phyloP scores from a whole-genome alignment of 1,140 invertebrate genomes.

The Rhagoletis zephyria region DNA sequence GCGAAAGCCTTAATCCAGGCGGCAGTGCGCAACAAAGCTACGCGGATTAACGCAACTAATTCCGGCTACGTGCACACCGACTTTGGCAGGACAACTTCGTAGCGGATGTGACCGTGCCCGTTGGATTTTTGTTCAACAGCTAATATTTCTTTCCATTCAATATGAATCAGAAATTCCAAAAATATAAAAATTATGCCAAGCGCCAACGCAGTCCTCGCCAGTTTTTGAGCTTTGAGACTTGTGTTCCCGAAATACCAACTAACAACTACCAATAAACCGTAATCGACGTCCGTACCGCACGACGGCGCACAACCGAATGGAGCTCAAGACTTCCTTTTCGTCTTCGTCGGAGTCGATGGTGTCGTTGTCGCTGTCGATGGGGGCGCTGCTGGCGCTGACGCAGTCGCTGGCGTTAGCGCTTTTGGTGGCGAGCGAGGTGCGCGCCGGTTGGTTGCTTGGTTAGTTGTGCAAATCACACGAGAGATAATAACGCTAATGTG shows the following conservation, averaged over 20 bases:
- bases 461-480: constrained; percentile 52
- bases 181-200: not conserved
- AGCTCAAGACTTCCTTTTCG: constrained; percentile 60
- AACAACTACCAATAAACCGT: constrained; percentile 63
- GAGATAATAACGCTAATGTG: constrained; percentile 32
- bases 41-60: constrained; percentile 22
- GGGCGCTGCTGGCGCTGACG: not conserved
- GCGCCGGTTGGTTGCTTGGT: not conserved
- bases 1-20: not conserved
- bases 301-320: constrained; percentile 71
- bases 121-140: not conserved
- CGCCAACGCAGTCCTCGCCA: constrained; percentile 25
- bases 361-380: not conserved
- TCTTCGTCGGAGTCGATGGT: constrained; percentile 34
- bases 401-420: not conserved
- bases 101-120: not conserved
- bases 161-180: not conserved
- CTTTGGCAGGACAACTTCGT: not conserved
- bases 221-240: not conserved
- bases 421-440: not conserved
- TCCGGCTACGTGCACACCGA: not conserved
- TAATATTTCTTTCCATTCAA: not conserved
- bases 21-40: not conserved
- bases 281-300: constrained; percentile 70
- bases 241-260: constrained; percentile 3